Conservation (phyloP, 1,140 invertebrate species). For the Panonychus citri region DNA sequence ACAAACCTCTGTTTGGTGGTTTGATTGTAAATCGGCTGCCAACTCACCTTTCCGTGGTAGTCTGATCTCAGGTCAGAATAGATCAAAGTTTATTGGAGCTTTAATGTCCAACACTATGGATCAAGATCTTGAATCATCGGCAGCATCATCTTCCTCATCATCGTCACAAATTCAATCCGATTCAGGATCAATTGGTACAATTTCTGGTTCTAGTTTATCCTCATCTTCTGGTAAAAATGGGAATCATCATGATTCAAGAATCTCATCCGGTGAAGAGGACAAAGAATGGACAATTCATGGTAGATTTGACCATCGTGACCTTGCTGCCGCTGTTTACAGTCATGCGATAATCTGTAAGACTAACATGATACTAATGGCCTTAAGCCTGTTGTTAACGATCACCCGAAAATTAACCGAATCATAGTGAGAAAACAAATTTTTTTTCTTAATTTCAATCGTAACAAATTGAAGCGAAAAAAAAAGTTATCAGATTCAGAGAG, state of each 20-base stretch:
- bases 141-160: neutral
- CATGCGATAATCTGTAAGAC: conserved; percentile 1
- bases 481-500: too few species aligned
- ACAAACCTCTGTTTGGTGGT: conserved; percentile 26
- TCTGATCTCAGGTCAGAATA: neutral
- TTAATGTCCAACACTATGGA: neutral
- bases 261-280: neutral
- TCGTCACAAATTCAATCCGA: neutral
- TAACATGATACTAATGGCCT: neutral
- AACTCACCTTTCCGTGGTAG: neutral
- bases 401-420: neutral
- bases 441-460: too few species aligned
- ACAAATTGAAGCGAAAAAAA: too few species aligned
- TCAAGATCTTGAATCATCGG: neutral
- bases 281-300: neutral
- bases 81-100: neutral
- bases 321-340: neutral
- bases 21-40: neutral
- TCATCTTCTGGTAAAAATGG: neutral
- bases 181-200: too few species aligned
- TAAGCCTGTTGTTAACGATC: neutral
- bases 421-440: too few species aligned
- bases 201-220: neutral
- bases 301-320: neutral
- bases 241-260: neutral